These are phyloP conservation scores for Pemphredon lugubris DNA, from an alignment of 2,888 invertebrate species.

Conservation along the genomic window DNA sequence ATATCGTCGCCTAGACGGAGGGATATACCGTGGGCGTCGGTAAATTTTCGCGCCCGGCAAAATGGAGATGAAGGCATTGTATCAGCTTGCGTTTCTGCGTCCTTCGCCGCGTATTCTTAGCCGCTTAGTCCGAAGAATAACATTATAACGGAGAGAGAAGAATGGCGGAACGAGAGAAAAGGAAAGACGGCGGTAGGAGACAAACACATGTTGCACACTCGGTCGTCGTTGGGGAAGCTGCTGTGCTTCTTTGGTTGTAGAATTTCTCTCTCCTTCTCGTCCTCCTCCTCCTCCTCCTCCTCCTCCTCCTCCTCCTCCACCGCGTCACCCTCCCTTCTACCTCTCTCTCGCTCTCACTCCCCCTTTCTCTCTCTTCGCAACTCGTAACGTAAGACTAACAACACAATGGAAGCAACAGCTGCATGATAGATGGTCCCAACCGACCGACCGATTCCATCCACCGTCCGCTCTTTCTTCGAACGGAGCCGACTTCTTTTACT, in stretches of 20 bases:
- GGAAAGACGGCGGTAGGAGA: slow-evolving; percentile 64
- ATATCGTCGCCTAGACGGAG: background rate
- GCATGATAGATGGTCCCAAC: slow-evolving; percentile 77
- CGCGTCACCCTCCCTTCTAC: no score
- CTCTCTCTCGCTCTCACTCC: slow-evolving; percentile 31
- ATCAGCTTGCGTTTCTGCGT: slow-evolving; percentile 39
- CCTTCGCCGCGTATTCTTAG: slow-evolving; percentile 61
- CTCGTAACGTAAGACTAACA: slow-evolving; percentile 79
- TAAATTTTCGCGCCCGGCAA: slow-evolving; percentile 69
- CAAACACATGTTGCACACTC: slow-evolving; percentile 80
- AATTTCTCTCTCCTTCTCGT: slow-evolving; percentile 47
- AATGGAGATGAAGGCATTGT: slow-evolving; percentile 73
- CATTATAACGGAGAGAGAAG: slow-evolving; percentile 62
- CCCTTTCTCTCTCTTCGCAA: slow-evolving; percentile 58
- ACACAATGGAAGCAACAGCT: slow-evolving; percentile 81
- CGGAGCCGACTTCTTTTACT: slow-evolving; percentile 66
- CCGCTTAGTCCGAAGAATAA: slow-evolving; percentile 68
- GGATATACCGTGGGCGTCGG: slow-evolving; percentile 39
- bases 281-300: slow-evolving; percentile 12
- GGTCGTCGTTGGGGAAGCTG: slow-evolving; percentile 61
- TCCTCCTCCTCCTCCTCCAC: slow-evolving; percentile 22
- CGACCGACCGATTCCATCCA: slow-evolving; percentile 72
- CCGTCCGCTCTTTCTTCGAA: slow-evolving; percentile 62
- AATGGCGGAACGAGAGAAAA: slow-evolving; percentile 46
- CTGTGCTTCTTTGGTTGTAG: slow-evolving; percentile 61